phyloP scores from a whole-genome alignment of 92 coral and sea anemone species.

The Parazoanthus atlanticus region DNA sequence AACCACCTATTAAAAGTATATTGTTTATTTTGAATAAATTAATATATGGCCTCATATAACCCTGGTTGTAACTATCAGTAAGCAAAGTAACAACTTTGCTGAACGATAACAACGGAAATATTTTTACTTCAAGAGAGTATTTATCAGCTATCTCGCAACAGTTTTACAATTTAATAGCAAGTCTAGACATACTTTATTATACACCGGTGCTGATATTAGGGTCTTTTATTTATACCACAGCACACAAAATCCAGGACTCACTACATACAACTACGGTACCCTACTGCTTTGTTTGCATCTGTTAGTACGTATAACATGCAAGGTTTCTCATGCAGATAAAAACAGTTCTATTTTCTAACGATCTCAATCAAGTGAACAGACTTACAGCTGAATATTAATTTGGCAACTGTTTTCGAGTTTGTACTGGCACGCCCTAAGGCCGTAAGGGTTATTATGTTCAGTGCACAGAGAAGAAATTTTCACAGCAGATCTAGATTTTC shows the following conservation, averaged over 20 bases:
- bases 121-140: too few relatives aligned
- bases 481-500: neutral
- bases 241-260: neutral
- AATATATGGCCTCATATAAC: too few relatives aligned
- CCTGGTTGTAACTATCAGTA: neutral
- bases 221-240: too few relatives aligned
- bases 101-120: neutral
- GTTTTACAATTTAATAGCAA: too few relatives aligned
- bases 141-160: neutral
- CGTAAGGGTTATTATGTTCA: neutral
- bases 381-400: slow-evolving; percentile 10
- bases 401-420: neutral
- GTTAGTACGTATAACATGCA: slow-evolving; percentile 1
- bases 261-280: neutral
- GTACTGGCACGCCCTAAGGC: slow-evolving; percentile 19
- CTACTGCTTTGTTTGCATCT: slow-evolving; percentile 5
- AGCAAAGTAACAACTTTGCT: neutral
- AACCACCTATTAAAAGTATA: neutral
- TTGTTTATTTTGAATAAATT: neutral
- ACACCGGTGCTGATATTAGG: neutral
- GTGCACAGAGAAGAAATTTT: slow-evolving; percentile 3
- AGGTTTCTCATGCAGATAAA: slow-evolving; percentile 26
- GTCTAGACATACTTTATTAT: neutral
- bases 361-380: slow-evolving; percentile 19
- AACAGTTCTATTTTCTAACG: neutral